Percentiles rank a stretch among this genome's conserved stretches.
These are phyloP conservation scores for Sebastolobus alascanus DNA, from an alignment of 2,797 vertebrate species.

Conservation along the genomic window DNA sequence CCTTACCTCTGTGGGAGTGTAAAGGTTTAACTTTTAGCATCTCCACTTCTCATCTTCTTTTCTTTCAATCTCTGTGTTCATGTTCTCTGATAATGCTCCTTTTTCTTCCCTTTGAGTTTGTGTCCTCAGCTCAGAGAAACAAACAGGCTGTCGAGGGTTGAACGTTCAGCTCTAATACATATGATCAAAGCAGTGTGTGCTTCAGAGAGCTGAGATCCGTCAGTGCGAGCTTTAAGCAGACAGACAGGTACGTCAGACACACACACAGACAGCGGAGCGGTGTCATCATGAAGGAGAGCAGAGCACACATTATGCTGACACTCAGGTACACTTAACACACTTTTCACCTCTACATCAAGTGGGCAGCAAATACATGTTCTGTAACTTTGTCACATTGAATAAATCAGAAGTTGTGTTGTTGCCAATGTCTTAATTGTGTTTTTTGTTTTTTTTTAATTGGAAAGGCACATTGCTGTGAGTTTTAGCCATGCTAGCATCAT, in stretches of 20 bases:
- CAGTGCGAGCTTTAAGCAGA: conserved; percentile 28
- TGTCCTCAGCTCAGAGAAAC: conserved; percentile 50
- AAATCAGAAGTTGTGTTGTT: background rate
- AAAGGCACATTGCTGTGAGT: background rate
- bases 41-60: conserved; percentile 2
- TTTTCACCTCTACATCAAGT: background rate
- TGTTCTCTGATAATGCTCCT: conserved; percentile 32
- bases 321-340: background rate
- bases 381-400: background rate
- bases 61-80: conserved; percentile 29
- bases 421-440: background rate
- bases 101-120: conserved; percentile 3
- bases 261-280: conserved; percentile 10
- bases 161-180: conserved; percentile 35
- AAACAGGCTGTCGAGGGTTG: conserved; percentile 23
- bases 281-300: conserved; percentile 18
- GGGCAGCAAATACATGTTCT: background rate
- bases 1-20: background rate
- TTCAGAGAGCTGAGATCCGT: conserved; percentile 29
- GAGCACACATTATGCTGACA: conserved; percentile 1
- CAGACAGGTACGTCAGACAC: conserved; percentile 21
- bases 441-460: background rate
- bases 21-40: conserved; percentile 29
- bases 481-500: background rate
- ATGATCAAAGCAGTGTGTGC: conserved; percentile 48